Evolutionary conservation across 2,797 vertebrate species (phyloP).

Genomic region (Poeciliopsis paucimaculata): DNA sequence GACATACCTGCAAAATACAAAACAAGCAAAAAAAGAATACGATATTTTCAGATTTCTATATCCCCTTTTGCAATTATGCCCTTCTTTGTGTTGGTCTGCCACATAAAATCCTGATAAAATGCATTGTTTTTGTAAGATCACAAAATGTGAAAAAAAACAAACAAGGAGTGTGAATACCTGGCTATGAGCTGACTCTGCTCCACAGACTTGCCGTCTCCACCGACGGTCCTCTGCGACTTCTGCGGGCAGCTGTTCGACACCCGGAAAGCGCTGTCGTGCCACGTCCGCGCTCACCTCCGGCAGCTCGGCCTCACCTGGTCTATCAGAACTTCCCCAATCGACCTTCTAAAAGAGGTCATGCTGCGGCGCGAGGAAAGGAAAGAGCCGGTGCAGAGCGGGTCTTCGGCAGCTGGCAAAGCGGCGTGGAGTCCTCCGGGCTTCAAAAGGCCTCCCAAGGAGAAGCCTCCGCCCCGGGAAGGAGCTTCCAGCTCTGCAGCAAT

Average conservation of each 20-base stretch:
- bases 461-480: slow-evolving; percentile 49
- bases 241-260: slow-evolving; percentile 93
- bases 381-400: slow-evolving; percentile 40
- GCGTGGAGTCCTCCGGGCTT: slow-evolving; percentile 58
- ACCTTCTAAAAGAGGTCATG: slow-evolving; percentile 85
- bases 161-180: background rate
- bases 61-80: background rate
- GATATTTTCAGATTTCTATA: background rate
- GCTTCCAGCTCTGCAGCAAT: slow-evolving; percentile 56
- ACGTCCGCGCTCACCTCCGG: slow-evolving; percentile 89
- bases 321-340: slow-evolving; percentile 87
- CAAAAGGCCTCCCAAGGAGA: slow-evolving; percentile 74
- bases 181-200: slow-evolving; percentile 43
- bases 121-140: background rate
- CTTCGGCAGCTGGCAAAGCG: slow-evolving; percentile 57
- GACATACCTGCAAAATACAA: background rate
- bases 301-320: slow-evolving; percentile 90
- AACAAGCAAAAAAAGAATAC: background rate
- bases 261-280: slow-evolving; percentile 92
- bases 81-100: background rate
- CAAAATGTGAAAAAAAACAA: background rate
- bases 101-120: background rate
- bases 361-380: slow-evolving; percentile 82
- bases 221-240: slow-evolving; percentile 89
- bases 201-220: slow-evolving; percentile 71